phyloP scores from a whole-genome alignment of 2,888 invertebrate genomes.

The Carabus problematicus region DNA sequence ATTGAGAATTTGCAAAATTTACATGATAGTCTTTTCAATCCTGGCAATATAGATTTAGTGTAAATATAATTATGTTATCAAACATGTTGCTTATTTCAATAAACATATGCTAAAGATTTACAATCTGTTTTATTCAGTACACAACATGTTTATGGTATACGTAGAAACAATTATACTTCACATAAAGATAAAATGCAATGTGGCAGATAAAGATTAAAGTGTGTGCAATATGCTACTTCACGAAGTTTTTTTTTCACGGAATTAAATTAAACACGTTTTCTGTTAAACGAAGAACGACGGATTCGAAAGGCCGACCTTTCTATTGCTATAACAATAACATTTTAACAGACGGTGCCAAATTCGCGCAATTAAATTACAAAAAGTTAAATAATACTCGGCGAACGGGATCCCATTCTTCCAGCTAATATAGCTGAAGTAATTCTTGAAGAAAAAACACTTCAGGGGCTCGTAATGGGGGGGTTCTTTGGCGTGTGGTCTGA shows the following conservation, averaged over 20 bases:
- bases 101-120: not conserved
- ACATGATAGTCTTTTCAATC: not conserved
- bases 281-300: no score
- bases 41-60: not conserved
- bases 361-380: constrained; percentile 33
- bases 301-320: no score
- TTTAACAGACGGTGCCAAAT: constrained; percentile 24
- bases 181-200: no score
- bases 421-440: constrained; percentile 27
- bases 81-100: not conserved
- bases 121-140: no score
- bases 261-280: no score
- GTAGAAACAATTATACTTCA: no score
- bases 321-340: constrained; percentile 29
- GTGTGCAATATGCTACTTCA: no score
- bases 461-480: not conserved
- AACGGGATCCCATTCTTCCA: constrained; percentile 26
- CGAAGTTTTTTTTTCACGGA: no score
- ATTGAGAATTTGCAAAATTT: constrained; percentile 5
- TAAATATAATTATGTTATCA: not conserved
- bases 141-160: no score
- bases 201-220: no score
- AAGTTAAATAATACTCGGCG: constrained; percentile 29
- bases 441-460: constrained; percentile 28
- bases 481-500: no score